Evolutionary conservation across 2,113 vertebrate genomes (phyloP), one percentile per base, ranked within the genome.

Genomic region (Holacanthus passer): DNA sequence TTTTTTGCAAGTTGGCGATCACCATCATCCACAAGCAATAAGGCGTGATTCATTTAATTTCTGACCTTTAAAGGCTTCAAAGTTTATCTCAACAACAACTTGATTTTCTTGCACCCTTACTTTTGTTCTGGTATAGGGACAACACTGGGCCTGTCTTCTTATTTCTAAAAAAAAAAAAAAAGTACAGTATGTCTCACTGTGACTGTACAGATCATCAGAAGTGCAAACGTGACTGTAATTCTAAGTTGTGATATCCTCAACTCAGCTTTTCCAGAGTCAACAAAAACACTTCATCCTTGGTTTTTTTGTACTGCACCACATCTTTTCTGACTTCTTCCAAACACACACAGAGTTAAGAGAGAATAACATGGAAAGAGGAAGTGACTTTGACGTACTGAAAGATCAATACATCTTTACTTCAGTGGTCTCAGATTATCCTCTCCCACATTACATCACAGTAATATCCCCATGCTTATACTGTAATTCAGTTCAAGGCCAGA

Each of bases 341-440:
- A 64, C 48, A 43, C 31, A 19, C 58, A 48, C 29, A 45, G 43
- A 45, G 43, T 2, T 24, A 1, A 63, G 3, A 52, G 16, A 9
- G 45, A 59, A 43, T 64, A 24, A 58, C 47, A 41, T 3, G 11
- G 29, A 71, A 35, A 63, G 52, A 76, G 52, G 58, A 73, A 73
- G 45, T 0, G n/a, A 85, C 81, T 70, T 87, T 90, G 79, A 85
- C 79, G 64, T 52, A 70, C 39, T 67, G 43, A 39, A 68, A 72
- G 78, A 89, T 87, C 87, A 64, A 82, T 88, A 50, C 66, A 60
- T 83, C 45, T 68, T 64, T 63, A 69, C 77, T 83, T 47, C 48
- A 7, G 1, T 59, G 60, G 79, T 32, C 53, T 73, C 52, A 55
- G 73, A 80, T 78, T 47, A 86, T 90, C 83, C 55, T 77, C 63